These are phyloP conservation scores for Anabas testudineus DNA, from an alignment of 2,797 vertebrate species.

Conservation along the genomic window DNA sequence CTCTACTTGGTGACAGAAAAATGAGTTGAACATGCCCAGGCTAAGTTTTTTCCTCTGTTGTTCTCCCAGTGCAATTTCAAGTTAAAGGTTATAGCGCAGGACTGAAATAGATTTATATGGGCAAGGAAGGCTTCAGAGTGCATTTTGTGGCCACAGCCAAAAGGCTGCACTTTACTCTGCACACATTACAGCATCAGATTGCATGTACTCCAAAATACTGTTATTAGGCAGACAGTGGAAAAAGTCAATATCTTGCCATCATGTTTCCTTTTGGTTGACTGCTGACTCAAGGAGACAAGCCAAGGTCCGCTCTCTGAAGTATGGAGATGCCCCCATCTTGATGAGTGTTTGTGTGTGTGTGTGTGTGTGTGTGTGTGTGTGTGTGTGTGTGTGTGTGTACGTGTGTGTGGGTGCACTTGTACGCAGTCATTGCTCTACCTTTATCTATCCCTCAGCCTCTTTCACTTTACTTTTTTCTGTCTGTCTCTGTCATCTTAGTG, in stretches of 20 bases:
- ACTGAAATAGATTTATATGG: slow-evolving; percentile 66
- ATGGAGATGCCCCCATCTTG: slow-evolving; percentile 59
- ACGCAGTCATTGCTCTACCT: slow-evolving; percentile 44
- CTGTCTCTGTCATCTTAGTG: slow-evolving; percentile 35
- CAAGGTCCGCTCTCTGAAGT: slow-evolving; percentile 73
- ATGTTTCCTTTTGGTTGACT: slow-evolving; percentile 79
- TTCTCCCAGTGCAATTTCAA: slow-evolving; percentile 63
- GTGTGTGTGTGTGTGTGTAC: slow-evolving; percentile 36
- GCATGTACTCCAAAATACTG: slow-evolving; percentile 79
- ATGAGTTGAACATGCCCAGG: slow-evolving; percentile 28
- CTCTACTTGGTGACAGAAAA: slow-evolving; percentile 42
- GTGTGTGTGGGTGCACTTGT: slow-evolving; percentile 10
- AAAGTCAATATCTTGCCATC: slow-evolving; percentile 82
- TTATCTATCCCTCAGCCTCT: slow-evolving; percentile 12
- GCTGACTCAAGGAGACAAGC: slow-evolving; percentile 80
- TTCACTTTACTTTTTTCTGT: slow-evolving; percentile 28
- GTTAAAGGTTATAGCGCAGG: slow-evolving; percentile 70
- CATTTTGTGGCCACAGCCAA: slow-evolving; percentile 64
- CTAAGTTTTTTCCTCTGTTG: slow-evolving; percentile 34
- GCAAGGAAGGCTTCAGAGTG: slow-evolving; percentile 67
- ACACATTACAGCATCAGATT: slow-evolving; percentile 72
- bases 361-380: slow-evolving; percentile 37
- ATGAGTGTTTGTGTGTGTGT: slow-evolving; percentile 27
- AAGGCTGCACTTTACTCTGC: slow-evolving; percentile 75
- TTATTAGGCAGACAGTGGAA: slow-evolving; percentile 80